These are phyloP conservation scores for Athetis lepigone DNA, from an alignment of 2,888 invertebrate genomes.

Conservation along the genomic window DNA sequence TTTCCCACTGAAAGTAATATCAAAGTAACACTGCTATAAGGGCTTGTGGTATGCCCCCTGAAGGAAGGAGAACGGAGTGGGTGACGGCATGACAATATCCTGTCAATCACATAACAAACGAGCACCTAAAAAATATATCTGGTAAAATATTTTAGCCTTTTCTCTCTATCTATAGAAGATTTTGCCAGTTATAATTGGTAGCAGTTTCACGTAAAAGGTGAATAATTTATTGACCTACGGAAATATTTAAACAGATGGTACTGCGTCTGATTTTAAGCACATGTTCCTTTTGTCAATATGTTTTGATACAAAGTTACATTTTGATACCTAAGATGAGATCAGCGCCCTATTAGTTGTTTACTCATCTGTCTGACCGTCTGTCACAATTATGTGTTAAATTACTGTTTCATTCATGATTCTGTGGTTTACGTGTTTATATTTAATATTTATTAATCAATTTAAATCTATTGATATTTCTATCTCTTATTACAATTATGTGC, in stretches of 20 bases:
- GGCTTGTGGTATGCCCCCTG: too few relatives aligned
- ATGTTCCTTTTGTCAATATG: slow-evolving; percentile 31
- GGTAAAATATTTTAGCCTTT: too few relatives aligned
- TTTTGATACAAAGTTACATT: slow-evolving; percentile 29
- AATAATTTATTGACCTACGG: slow-evolving; percentile 11
- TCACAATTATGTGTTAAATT: slow-evolving; percentile 19
- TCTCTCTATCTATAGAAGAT: background rate
- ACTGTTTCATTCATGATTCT: background rate
- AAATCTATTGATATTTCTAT: slow-evolving; percentile 1
- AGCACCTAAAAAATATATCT: too few relatives aligned
- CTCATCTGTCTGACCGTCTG: slow-evolving; percentile 2
- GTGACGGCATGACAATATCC: too few relatives aligned
- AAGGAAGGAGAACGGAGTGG: too few relatives aligned
- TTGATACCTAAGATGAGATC: slow-evolving; percentile 39
- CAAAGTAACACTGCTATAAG: too few relatives aligned
- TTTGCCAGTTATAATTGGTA: background rate
- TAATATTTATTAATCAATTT: slow-evolving; percentile 2
- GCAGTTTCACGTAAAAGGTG: background rate
- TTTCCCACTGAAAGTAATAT: too few relatives aligned
- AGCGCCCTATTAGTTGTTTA: slow-evolving; percentile 13
- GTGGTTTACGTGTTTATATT: too few relatives aligned
- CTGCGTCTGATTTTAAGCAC: slow-evolving; percentile 34
- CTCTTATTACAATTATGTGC: background rate
- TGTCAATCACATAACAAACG: too few relatives aligned
- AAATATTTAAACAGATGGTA: slow-evolving; percentile 18